phyloP scores from a whole-genome alignment of 2,888 invertebrate species.

The Pseudococcus viburni region DNA sequence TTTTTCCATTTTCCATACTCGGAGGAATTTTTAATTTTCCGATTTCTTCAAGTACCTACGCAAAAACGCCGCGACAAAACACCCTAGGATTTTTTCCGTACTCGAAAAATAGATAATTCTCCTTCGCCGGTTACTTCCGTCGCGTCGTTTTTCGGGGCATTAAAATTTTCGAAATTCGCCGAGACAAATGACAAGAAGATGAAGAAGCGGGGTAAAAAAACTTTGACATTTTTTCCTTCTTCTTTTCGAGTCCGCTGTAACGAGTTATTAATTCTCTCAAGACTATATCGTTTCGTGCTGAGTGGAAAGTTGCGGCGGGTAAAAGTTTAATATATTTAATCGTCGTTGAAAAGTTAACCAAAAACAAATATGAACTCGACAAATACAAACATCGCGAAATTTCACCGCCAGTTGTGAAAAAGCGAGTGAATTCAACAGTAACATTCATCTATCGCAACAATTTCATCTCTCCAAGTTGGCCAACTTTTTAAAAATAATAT shows the following conservation, averaged over 20 bases:
- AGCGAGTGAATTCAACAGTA: slow-evolving; percentile 33
- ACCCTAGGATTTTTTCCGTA: too few relatives aligned
- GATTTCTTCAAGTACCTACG: too few relatives aligned
- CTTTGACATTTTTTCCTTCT: not conserved
- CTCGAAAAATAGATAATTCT: too few relatives aligned
- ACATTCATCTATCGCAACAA: slow-evolving; percentile 37
- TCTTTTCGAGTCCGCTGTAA: not conserved
- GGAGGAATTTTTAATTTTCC: too few relatives aligned
- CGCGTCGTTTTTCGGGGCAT: not conserved
- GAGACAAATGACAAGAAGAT: not conserved
- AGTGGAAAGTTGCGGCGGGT: not conserved
- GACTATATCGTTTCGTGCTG: not conserved
- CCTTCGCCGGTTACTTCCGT: too few relatives aligned
- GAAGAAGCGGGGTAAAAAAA: not conserved
- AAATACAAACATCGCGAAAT: slow-evolving; percentile 39
- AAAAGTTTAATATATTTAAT: slow-evolving; percentile 50
- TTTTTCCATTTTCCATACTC: too few relatives aligned
- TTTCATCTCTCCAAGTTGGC: slow-evolving; percentile 30
- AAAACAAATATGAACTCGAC: slow-evolving; percentile 46
- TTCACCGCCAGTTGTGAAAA: slow-evolving; percentile 29
- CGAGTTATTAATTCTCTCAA: slow-evolving; percentile 33
- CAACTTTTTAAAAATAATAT: slow-evolving; percentile 40
- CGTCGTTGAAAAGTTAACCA: slow-evolving; percentile 28
- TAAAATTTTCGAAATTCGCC: not conserved
- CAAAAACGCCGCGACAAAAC: too few relatives aligned